Percentiles rank a stretch among this genome's conserved stretches.
Evolutionary conservation across 2,113 vertebrate genomes (phyloP).

Genomic region (Xiphophorus couchianus): DNA sequence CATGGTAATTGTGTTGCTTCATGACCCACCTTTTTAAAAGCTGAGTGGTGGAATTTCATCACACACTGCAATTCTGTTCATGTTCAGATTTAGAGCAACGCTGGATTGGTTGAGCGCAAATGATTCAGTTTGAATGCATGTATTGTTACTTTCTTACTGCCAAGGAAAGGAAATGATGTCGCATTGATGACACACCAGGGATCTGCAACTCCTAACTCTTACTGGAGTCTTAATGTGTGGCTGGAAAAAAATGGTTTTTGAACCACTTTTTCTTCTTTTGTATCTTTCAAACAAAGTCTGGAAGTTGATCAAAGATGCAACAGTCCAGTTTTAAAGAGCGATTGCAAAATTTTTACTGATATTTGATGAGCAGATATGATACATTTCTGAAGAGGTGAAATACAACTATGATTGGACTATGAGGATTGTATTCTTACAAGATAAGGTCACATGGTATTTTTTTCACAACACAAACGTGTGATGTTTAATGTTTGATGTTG

Average conservation of each 20-base stretch:
- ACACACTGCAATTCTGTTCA: too few relatives aligned
- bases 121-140: not conserved
- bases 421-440: not conserved
- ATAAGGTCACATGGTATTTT: not conserved
- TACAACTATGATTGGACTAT: not conserved
- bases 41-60: not conserved
- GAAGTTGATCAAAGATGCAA: not conserved
- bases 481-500: not conserved
- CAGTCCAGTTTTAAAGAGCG: not conserved
- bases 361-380: not conserved
- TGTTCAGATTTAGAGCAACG: not conserved
- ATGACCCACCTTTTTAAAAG: not conserved
- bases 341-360: not conserved
- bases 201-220: not conserved
- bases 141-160: not conserved
- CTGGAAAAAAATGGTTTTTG: not conserved
- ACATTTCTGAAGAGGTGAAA: not conserved
- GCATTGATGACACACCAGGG: not conserved
- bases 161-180: not conserved
- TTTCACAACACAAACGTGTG: not conserved
- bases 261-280: not conserved
- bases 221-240: not conserved
- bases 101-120: not conserved
- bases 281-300: not conserved
- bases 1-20: not conserved